A percentile compares a stretch with the other conserved stretches of the same genome.
Conservation (phyloP, 2,797 vertebrate species). For the Serranus cabrilla region DNA sequence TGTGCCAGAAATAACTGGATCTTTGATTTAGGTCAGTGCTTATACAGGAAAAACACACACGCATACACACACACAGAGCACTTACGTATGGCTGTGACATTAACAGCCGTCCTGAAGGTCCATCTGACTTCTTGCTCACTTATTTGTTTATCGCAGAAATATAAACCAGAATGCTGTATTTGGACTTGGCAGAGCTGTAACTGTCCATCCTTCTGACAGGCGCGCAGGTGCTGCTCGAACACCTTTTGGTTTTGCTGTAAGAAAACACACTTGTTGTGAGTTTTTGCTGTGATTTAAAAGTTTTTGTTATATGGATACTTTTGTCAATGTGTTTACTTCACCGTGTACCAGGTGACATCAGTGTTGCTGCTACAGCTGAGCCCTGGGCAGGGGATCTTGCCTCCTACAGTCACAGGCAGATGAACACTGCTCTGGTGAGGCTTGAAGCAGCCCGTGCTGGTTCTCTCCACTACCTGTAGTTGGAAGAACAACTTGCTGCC, state of each 20-base stretch:
- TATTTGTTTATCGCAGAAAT: slow-evolving; percentile 74
- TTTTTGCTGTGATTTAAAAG: background rate
- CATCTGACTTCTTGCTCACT: slow-evolving; percentile 49
- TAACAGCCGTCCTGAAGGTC: slow-evolving; percentile 72
- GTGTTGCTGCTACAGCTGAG: slow-evolving; percentile 50
- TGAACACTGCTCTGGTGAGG: slow-evolving; percentile 12
- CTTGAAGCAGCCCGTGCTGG: slow-evolving; percentile 42
- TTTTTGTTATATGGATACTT: background rate
- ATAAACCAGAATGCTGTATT: background rate
- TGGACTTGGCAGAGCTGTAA: slow-evolving; percentile 47
- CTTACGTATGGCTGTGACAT: slow-evolving; percentile 66
- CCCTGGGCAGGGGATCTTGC: slow-evolving; percentile 55
- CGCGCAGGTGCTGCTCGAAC: rapidly evolving
- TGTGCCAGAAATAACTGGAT: too few species aligned
- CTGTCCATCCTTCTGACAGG: background rate
- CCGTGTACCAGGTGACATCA: slow-evolving; percentile 77
- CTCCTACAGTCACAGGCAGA: background rate
- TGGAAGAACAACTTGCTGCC: slow-evolving; percentile 40
- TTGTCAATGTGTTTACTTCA: slow-evolving; percentile 21
- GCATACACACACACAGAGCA: slow-evolving; percentile 16
- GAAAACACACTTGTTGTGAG: slow-evolving; percentile 8
- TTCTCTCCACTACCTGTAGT: slow-evolving; percentile 69
- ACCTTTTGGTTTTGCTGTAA: slow-evolving; percentile 36
- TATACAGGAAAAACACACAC: background rate
- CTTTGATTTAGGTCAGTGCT: too few species aligned